Base-by-base conservation (phyloP, 30 jellyfish, hydroid and myxozoan genomes). In the Cassiopea andromeda region DNA sequence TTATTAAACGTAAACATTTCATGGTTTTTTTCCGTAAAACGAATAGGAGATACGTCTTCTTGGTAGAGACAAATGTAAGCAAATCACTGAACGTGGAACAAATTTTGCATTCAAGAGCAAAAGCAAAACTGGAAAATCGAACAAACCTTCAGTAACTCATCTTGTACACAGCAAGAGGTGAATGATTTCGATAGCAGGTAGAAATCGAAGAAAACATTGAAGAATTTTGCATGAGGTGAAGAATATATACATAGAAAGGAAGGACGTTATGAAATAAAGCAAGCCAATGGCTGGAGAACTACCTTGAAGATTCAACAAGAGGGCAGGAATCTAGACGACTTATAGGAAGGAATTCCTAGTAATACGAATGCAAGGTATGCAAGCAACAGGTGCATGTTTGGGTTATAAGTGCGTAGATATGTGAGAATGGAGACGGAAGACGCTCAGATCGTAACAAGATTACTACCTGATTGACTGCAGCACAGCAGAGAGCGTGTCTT, bases 401-500 rank as follows among this genome's bases (percentile, higher is more conserved):
- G 79, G 79, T 43, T 70, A 64, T 2, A 43, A 14, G 18, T 16
- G 50, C 54, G 10, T 16, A 70, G 54, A 43, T 6, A 4, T 14
- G 64, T 44, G 88, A 80, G 88, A 67, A 58, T 27, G 75, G 85
- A 77, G 85, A 50, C 85, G 48, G 49, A 44, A 49, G 49, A 48
- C 61, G 73, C 60, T 46, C 88, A 69, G 49, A 17, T 16, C 64
- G 84, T 83, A 48, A 83, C 75, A 10, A 69, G 91, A 83, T 83
- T 83, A 15, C 43, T n/a, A 7, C 77, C 4, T 18, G 74, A 69
- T 70, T 83, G 85, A 71, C 46, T 60, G 69, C 70, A 71, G 10
- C 84, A 44, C 76, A 43, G 91, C 79, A 57, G 73, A 83, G 82
- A 15, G 75, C 61, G 60, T 69, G 48, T 19, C 19, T 78, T 83